Conservation (phyloP, 2,888 invertebrate species). For the Amphipoea lucens region DNA sequence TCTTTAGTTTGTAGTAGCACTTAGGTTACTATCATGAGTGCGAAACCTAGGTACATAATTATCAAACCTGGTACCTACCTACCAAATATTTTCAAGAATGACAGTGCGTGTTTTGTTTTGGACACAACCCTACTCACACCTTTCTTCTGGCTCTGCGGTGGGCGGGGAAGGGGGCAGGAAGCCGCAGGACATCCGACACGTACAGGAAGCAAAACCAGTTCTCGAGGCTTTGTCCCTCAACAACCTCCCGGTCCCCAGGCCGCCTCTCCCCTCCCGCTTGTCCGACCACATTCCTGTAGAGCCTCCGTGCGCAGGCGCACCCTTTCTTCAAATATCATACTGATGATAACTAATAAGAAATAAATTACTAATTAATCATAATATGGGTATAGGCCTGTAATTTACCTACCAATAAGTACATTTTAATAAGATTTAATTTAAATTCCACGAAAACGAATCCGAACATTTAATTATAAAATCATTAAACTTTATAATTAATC, state of each 20-base stretch:
- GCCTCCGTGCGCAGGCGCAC: conserved; percentile 84
- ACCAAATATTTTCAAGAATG: conserved; percentile 18
- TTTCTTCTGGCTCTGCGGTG: conserved; percentile 78
- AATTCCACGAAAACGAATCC: conserved; percentile 33
- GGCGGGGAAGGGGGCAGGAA: conserved; percentile 86
- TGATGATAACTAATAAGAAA: conserved; percentile 67
- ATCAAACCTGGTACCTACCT: not conserved
- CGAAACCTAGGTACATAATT: too few relatives aligned
- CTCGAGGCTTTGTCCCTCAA: conserved; percentile 87
- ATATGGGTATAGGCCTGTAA: conserved; percentile 4
- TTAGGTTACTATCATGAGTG: not conserved
- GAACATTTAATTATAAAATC: conserved; percentile 29
- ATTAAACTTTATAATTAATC: conserved; percentile 26
- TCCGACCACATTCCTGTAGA: conserved; percentile 87
- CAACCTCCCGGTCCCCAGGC: conserved; percentile 79
- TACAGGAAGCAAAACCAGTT: conserved; percentile 90
- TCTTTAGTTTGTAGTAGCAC: not conserved
- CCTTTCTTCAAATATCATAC: conserved; percentile 75
- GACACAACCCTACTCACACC: conserved; percentile 75
- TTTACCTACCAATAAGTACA: conserved; percentile 3
- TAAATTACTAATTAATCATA: conserved; percentile 41
- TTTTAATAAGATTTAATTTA: conserved; percentile 21
- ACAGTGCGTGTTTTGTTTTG: conserved; percentile 43
- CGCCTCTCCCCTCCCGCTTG: conserved; percentile 73
- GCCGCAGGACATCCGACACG: conserved; percentile 91